Evolutionary conservation across 2,113 vertebrate species (phyloP).

Genomic region (Phoxinus phoxinus): DNA sequence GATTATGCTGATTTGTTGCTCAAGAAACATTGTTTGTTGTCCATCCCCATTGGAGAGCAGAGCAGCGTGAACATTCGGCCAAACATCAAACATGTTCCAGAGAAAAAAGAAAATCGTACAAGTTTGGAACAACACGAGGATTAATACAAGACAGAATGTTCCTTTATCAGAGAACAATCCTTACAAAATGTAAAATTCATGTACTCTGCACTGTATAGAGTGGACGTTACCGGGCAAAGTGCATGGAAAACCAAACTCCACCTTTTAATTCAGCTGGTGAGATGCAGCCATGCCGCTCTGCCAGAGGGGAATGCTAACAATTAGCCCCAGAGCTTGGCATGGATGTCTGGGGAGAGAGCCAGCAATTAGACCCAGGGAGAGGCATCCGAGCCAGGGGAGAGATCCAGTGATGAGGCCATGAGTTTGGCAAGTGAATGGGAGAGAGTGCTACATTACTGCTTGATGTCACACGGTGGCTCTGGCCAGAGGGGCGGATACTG

Average conservation of each 20-base stretch:
- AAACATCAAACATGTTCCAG: background rate
- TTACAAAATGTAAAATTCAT: no score
- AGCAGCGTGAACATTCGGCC: background rate
- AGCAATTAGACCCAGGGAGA: conserved; percentile 46
- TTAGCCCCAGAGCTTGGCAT: conserved; percentile 43
- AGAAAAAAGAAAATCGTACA: background rate
- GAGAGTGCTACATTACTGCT: conserved; percentile 32
- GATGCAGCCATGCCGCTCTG: conserved; percentile 29
- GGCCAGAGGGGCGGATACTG: conserved; percentile 27
- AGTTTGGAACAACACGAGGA: background rate
- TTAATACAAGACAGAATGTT: background rate
- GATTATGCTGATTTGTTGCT: no score
- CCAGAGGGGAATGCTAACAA: conserved; percentile 41
- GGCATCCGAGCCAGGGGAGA: conserved; percentile 36
- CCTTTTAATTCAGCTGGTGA: conserved; percentile 39
- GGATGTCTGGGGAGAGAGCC: conserved; percentile 27
- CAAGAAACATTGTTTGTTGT: no score
- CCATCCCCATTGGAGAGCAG: background rate
- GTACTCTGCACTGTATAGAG: background rate
- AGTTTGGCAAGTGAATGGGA: conserved; percentile 19
- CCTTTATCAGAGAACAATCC: background rate
- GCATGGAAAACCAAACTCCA: conserved; percentile 23
- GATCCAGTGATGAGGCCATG: conserved; percentile 36
- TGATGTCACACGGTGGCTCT: conserved; percentile 34
- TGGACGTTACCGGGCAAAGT: background rate